These are phyloP conservation scores for Dissostichus mawsoni DNA, from an alignment of 2,113 vertebrate genomes.

Conservation along the genomic window DNA sequence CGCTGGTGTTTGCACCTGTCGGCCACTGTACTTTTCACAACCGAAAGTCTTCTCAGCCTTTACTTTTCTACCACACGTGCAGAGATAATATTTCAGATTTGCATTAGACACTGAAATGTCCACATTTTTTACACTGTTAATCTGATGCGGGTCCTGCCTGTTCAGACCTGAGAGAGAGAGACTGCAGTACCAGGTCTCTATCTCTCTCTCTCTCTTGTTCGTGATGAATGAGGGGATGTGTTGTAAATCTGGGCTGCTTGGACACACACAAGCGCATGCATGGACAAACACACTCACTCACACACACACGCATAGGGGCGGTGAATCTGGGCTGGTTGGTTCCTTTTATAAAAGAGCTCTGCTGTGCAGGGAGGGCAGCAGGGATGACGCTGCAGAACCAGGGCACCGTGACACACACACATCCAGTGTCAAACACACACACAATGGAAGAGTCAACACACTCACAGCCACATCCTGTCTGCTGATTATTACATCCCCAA, in stretches of 20 bases:
- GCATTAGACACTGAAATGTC: constrained; percentile 20
- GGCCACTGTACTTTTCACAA: too few species aligned
- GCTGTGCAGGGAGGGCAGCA: constrained; percentile 66
- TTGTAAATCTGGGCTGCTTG: constrained; percentile 67
- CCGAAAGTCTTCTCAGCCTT: too few species aligned
- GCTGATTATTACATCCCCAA: too few species aligned
- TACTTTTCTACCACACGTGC: too few species aligned
- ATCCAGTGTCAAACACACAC: constrained; percentile 9
- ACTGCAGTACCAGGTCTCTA: constrained; percentile 5
- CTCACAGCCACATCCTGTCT: not conserved
- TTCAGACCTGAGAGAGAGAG: constrained; percentile 13
- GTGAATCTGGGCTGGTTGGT: constrained; percentile 68
- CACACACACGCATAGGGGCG: constrained; percentile 13
- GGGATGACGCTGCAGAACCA: constrained; percentile 71
- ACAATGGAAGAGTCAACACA: not conserved
- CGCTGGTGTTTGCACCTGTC: too few species aligned
- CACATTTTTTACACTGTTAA: constrained; percentile 33
- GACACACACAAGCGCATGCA: constrained; percentile 36
- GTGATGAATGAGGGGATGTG: constrained; percentile 65
- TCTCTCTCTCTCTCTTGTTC: constrained; percentile 38
- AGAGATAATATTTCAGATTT: not conserved
- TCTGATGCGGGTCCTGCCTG: constrained; percentile 7
- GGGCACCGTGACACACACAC: constrained; percentile 6
- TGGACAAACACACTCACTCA: constrained; percentile 27
- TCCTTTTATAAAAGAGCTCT: constrained; percentile 74